These are phyloP conservation scores for Epizoanthus rinbou DNA, from an alignment of 92 coral and sea anemone genomes.

Conservation along the genomic window DNA sequence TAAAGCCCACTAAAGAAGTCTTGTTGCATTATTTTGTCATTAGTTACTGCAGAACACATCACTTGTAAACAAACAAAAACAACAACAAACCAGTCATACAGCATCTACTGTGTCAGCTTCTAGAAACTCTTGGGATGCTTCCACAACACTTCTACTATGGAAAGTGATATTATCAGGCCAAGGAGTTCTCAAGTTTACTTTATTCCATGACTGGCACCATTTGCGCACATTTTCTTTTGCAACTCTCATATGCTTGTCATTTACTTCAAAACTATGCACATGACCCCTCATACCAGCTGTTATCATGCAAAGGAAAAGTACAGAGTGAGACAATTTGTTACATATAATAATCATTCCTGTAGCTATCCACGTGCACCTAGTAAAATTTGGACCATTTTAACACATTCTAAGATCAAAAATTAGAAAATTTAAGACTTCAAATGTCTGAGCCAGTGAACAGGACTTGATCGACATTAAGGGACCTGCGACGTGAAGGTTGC, in stretches of 20 bases:
- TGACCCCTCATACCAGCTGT: slow-evolving; percentile 52
- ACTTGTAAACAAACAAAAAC: too few relatives aligned
- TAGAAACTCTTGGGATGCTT: slow-evolving; percentile 15
- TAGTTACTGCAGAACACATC: too few relatives aligned
- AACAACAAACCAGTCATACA: slow-evolving; percentile 9
- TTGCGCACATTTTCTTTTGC: slow-evolving; percentile 40
- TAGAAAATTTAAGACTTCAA: too few relatives aligned
- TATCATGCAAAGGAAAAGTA: not conserved
- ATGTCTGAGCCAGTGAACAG: too few relatives aligned
- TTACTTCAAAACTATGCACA: slow-evolving; percentile 49
- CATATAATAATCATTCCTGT: too few relatives aligned
- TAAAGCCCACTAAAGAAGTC: not conserved
- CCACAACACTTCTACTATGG: slow-evolving; percentile 13
- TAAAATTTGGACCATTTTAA: too few relatives aligned
- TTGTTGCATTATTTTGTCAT: not conserved
- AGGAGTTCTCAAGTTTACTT: not conserved
- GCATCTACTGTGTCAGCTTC: slow-evolving; percentile 16
- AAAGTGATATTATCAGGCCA: slow-evolving; percentile 56
- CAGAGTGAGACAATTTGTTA: too few relatives aligned
- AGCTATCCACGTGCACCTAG: too few relatives aligned
- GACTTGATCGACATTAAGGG: too few relatives aligned
- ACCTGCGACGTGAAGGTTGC: too few relatives aligned
- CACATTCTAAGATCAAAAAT: too few relatives aligned
- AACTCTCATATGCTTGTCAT: slow-evolving; percentile 37
- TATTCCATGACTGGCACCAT: slow-evolving; percentile 49